phyloP scores from a whole-genome alignment of 2,113 vertebrate genomes.

The Paramormyrops kingsleyae region DNA sequence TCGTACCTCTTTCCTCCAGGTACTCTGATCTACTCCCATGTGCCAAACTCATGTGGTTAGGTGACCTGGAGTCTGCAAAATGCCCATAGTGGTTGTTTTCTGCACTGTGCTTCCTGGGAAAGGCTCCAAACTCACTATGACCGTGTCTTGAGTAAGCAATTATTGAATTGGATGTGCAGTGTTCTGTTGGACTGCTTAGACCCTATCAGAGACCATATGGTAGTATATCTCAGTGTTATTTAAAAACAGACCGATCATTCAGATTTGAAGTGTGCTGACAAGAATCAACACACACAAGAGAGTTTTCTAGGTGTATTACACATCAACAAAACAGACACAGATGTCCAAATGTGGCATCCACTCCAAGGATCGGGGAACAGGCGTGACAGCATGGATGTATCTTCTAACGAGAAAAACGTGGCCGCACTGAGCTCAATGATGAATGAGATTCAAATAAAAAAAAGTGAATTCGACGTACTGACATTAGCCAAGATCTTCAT shows the following conservation, averaged over 20 bases:
- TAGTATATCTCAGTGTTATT: not conserved
- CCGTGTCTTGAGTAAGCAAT: not conserved
- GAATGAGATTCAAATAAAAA: not conserved
- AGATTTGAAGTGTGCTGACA: not conserved
- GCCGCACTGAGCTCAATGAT: not conserved
- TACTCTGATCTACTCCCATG: not conserved
- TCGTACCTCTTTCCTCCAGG: not conserved
- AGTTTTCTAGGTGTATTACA: not conserved
- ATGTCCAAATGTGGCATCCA: not conserved
- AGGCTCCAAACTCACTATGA: not conserved
- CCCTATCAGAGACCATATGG: not conserved
- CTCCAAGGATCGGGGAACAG: not conserved
- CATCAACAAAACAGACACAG: not conserved
- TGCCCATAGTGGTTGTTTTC: not conserved
- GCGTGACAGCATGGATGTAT: not conserved
- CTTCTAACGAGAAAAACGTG: not conserved
- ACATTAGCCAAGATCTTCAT: not conserved
- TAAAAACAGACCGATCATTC: not conserved
- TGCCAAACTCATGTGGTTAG: not conserved
- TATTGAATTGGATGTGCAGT: not conserved
- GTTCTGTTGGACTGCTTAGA: not conserved
- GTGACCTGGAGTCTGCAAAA: not conserved
- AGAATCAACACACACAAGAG: not conserved
- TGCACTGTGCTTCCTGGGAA: not conserved
- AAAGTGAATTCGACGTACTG: not conserved